Percentiles rank a stretch among this genome's conserved stretches.
These are phyloP conservation scores for Rotaria socialis DNA, from an alignment of 2,888 invertebrate species.

Conservation along the genomic window DNA sequence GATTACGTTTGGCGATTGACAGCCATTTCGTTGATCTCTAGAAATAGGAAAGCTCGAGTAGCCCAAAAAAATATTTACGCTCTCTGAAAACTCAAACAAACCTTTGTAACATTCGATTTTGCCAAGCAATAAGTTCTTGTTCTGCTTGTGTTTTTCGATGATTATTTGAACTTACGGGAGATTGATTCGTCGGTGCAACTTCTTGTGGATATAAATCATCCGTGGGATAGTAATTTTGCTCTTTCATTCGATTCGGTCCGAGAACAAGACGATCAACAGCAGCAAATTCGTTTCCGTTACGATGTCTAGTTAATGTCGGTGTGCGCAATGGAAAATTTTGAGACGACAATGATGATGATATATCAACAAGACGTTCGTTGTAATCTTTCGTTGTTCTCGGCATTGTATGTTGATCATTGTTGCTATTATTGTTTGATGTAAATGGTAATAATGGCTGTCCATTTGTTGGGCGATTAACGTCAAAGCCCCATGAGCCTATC, in stretches of 20 bases:
- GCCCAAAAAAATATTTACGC: neutral
- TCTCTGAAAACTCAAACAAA: neutral
- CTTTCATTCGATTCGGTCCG: neutral
- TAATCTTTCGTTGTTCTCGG: neutral
- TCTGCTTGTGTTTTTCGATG: neutral
- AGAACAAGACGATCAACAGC: conserved; percentile 14
- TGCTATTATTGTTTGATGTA: neutral
- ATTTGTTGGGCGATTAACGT: conserved; percentile 9
- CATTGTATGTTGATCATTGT: neutral
- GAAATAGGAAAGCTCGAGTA: too few species aligned
- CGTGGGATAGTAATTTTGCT: neutral
- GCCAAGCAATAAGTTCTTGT: neutral
- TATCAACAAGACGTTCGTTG: conserved; percentile 1
- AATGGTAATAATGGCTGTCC: neutral
- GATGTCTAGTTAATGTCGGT: neutral
- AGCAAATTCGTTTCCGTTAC: conserved; percentile 16
- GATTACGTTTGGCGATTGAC: neutral
- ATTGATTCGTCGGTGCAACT: neutral
- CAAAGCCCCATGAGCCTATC: conserved; percentile 1
- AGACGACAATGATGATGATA: neutral
- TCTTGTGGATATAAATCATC: neutral
- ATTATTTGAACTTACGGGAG: neutral
- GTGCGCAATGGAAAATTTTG: neutral
- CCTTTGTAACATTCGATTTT: conserved; percentile 24
- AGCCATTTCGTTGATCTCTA: neutral